phyloP scores from a whole-genome alignment of 2,888 invertebrate species.

The Cheilosia scutellata region DNA sequence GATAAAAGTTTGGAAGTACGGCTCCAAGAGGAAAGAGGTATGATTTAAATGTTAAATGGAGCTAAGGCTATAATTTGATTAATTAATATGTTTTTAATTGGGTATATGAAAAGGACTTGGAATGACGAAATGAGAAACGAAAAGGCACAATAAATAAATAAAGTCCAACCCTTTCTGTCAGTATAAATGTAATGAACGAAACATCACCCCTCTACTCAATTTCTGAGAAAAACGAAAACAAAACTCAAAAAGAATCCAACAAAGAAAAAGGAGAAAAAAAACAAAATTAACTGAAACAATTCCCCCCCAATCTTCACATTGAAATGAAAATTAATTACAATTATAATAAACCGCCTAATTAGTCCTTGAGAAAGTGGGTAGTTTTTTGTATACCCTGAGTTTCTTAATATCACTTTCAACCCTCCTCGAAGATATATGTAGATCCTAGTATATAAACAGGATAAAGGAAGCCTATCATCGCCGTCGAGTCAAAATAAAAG shows the following conservation, averaged over 20 bases:
- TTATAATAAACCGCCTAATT: constrained; percentile 84
- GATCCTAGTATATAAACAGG: constrained; percentile 32
- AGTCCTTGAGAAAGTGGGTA: constrained; percentile 76
- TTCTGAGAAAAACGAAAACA: not conserved
- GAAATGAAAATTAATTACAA: constrained; percentile 82
- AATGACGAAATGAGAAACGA: not conserved
- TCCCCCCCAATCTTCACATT: constrained; percentile 49
- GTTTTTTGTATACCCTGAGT: constrained; percentile 17
- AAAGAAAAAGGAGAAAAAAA: constrained; percentile 33
- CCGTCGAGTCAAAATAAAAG: constrained; percentile 45
- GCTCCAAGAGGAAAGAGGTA: not conserved
- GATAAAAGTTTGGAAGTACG: constrained; percentile 28
- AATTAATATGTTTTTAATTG: constrained; percentile 72
- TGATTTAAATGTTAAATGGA: constrained; percentile 67
- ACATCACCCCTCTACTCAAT: not conserved
- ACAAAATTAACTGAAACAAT: constrained; percentile 40
- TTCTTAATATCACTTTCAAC: constrained; percentile 44
- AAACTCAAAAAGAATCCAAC: constrained; percentile 42
- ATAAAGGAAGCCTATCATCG: constrained; percentile 69
- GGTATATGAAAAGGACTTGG: constrained; percentile 38
- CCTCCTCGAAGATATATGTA: constrained; percentile 21
- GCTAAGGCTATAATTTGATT: constrained; percentile 72
- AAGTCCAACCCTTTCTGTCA: constrained; percentile 48
- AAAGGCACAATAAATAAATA: constrained; percentile 61
- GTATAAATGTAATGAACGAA: constrained; percentile 20